A percentile compares a stretch with the other conserved stretches of the same genome.
Evolutionary conservation across 2,888 invertebrate genomes (phyloP).

Genomic region (Pammene aurita): DNA sequence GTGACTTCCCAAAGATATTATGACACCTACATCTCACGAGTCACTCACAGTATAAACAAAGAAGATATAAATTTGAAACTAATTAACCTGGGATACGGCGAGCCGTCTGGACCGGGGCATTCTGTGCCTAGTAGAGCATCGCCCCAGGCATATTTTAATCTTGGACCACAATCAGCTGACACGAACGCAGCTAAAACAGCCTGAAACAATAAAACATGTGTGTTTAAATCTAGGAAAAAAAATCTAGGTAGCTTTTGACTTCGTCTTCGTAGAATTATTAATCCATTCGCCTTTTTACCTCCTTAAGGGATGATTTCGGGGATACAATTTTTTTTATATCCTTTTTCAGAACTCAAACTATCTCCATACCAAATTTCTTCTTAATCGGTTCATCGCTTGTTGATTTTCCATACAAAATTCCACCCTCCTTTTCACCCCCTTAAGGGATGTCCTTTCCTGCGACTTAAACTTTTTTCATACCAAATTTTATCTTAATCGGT

Average conservation of each 20-base stretch:
- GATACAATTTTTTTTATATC: no score
- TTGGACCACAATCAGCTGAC: constrained; percentile 80
- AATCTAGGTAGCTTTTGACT: background rate
- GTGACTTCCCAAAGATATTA: background rate
- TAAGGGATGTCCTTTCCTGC: no score
- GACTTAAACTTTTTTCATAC: no score
- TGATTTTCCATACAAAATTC: no score
- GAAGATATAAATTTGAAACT: constrained; percentile 1
- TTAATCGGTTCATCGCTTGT: no score
- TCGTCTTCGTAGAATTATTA: no score
- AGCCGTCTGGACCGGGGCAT: constrained; percentile 92
- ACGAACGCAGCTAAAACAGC: constrained; percentile 62
- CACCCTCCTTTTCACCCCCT: no score
- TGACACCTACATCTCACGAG: background rate
- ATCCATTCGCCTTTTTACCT: no score
- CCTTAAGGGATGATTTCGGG: no score
- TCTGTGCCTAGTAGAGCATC: constrained; percentile 92
- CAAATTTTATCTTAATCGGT: no score
- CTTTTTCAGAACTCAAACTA: no score
- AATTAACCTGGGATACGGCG: constrained; percentile 69
- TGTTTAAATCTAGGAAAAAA: background rate
- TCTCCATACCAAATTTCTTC: no score
- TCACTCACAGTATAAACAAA: background rate
- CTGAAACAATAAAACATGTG: constrained; percentile 55
- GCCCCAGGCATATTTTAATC: constrained; percentile 93